Conservation (phyloP, 1,140 invertebrate species). For the Phymastichus coffea region DNA sequence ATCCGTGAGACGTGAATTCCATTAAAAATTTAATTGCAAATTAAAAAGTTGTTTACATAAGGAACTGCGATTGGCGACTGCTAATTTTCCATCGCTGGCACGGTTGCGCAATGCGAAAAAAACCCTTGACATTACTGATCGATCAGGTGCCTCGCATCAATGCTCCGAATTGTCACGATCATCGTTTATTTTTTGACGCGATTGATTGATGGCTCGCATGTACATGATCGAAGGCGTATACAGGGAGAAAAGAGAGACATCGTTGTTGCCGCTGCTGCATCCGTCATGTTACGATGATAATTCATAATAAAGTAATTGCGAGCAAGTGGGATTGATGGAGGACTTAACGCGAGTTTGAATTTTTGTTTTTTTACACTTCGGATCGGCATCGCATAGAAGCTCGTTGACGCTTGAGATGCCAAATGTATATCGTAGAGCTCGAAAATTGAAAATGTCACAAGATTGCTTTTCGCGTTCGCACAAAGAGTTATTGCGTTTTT, state of each 20-base stretch:
- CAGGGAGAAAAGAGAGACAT: not conserved
- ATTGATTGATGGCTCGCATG: slow-evolving; percentile 45
- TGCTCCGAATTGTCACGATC: slow-evolving; percentile 45
- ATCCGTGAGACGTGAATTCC: no score
- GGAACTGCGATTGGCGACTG: slow-evolving; percentile 7
- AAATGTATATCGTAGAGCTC: no score
- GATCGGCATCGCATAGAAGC: not conserved
- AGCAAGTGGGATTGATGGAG: slow-evolving; percentile 5
- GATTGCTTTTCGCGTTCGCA: slow-evolving; percentile 6
- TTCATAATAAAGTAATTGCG: slow-evolving; percentile 23
- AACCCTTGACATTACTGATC: slow-evolving; percentile 38
- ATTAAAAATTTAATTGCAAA: slow-evolving; percentile 1
- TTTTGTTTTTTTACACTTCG: slow-evolving; percentile 3
- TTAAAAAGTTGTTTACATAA: slow-evolving; percentile 17
- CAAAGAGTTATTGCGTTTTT: slow-evolving; percentile 21
- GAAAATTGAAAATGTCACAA: slow-evolving; percentile 17
- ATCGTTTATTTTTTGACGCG: slow-evolving; percentile 49
- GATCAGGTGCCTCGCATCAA: slow-evolving; percentile 39
- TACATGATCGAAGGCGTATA: not conserved
- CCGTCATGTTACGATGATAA: slow-evolving; percentile 15
- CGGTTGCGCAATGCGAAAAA: slow-evolving; percentile 36
- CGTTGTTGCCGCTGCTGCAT: not conserved
- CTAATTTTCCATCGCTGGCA: slow-evolving; percentile 19
- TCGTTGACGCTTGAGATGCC: not conserved
- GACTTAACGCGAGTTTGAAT: slow-evolving; percentile 3